Evolutionary conservation across 2,797 vertebrate genomes (phyloP).

Genomic region (Catamblyrhynchus diadema): DNA sequence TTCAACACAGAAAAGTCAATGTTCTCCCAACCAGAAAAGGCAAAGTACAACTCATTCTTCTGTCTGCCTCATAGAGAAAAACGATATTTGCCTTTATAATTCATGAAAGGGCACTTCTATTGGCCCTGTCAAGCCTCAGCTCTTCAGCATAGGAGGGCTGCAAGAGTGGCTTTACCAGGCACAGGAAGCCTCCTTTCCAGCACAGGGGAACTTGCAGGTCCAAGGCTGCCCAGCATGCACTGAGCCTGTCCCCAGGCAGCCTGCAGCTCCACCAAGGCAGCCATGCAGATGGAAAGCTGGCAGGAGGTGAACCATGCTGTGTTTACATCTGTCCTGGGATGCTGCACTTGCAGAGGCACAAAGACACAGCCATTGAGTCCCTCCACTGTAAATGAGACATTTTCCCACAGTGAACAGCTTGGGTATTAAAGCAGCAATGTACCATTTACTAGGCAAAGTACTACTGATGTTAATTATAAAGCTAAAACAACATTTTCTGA

Average conservation of each 20-base stretch:
- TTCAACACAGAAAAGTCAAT: neutral
- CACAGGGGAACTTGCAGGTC: neutral
- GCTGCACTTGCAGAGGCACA: neutral
- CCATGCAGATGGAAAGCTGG: neutral
- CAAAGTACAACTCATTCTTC: neutral
- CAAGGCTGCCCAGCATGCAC: neutral
- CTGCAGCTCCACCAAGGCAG: neutral
- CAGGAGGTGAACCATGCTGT: neutral
- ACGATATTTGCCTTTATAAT: neutral
- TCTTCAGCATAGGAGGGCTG: neutral
- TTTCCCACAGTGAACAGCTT: neutral
- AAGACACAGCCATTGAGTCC: neutral
- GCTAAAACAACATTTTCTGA: neutral
- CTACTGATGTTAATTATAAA: neutral
- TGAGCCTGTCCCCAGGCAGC: neutral
- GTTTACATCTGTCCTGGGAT: slow-evolving; percentile 4
- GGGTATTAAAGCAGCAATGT: neutral
- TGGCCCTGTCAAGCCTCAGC: neutral
- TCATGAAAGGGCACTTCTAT: neutral
- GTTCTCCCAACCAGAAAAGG: neutral
- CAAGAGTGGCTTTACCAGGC: neutral
- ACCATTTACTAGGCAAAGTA: neutral
- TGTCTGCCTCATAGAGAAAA: neutral
- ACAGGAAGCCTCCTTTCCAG: neutral
- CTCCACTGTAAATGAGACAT: neutral